Base-by-base conservation (phyloP, 2,113 vertebrate species). In the Sander lucioperca region DNA sequence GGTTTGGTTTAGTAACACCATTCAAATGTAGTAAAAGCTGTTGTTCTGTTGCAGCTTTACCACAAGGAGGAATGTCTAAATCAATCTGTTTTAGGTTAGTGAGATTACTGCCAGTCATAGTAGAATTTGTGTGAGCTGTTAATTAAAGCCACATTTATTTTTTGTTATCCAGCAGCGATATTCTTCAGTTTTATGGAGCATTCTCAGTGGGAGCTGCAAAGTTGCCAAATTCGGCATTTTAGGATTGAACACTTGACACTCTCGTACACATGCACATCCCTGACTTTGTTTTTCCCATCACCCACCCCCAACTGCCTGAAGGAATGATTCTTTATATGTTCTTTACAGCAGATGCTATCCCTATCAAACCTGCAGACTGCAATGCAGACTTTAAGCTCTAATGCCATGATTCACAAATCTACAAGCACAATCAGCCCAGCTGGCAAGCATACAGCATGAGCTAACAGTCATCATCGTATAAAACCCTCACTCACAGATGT, bases 31-130 rank as follows among this genome's bases (percentile, higher is more conserved):
- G 75, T 62, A 57, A 65, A 62, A 84, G 21, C 39, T 65, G 50
- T 65, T 43, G 66, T 78, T 57, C 14, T 54, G 19, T 64, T 78
- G 70, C 68, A 79, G 67, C 82, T 88, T 84, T 70, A 77, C 53
- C 58, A 77, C 74, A 0, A 74, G n/a, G 15, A 73, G 77, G 30
- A 78, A 80, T 71, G 72, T 82, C 79, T 85, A 39, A 73, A 70
- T 70, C 83, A 86, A 65, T 93, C 88, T 94, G 92, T 83, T 94
- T 94, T 88, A 63, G 79, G 6, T 94, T 93, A 86, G 82, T 59
- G 21, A 85, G 77, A 83, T 88, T 80, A 75, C 83, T 76, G 71
- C 82, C 85, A 84, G 88, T 86, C 84, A 68, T 10, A 74, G 85
- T 74, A 69, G 77, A 82, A 82, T 82, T 90, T 39, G 77, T 86